phyloP scores from a whole-genome alignment of 2,888 invertebrate species.

The Lepetodrilus schrolli region DNA sequence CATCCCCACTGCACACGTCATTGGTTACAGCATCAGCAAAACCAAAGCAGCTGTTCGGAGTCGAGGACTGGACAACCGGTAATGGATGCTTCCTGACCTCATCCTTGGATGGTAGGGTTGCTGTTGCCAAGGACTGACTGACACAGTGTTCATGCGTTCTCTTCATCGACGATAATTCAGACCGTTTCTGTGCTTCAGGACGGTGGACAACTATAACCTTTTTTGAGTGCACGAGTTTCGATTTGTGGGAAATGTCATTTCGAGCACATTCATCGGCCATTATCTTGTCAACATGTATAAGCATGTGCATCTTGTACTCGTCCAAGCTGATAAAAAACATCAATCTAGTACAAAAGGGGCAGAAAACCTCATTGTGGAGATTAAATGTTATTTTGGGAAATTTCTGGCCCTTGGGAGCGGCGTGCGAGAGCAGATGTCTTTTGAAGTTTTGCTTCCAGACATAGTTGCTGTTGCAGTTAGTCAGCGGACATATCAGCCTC shows the following conservation, averaged over 20 bases:
- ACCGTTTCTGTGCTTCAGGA: neutral
- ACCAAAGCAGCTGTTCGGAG: neutral
- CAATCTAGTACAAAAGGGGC: neutral
- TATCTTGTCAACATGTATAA: neutral
- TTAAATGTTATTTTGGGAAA: neutral
- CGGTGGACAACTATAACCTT: neutral
- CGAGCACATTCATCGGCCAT: neutral
- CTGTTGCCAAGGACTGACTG: neutral
- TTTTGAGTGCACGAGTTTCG: neutral
- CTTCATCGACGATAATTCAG: neutral
- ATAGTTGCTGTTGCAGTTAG: neutral
- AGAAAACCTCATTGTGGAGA: neutral
- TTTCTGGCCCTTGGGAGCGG: neutral
- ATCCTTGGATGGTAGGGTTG: neutral
- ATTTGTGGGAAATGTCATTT: neutral
- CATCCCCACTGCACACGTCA: neutral
- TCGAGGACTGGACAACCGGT: neutral
- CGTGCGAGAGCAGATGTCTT: neutral
- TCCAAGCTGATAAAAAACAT: neutral
- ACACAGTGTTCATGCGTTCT: neutral
- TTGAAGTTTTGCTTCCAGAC: conserved; percentile 14
- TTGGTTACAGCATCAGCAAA: neutral
- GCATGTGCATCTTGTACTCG: neutral
- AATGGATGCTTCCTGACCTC: neutral
- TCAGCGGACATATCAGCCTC: neutral